Base-by-base conservation (phyloP, 2,113 vertebrate species). In the Platichthys stellatus region DNA sequence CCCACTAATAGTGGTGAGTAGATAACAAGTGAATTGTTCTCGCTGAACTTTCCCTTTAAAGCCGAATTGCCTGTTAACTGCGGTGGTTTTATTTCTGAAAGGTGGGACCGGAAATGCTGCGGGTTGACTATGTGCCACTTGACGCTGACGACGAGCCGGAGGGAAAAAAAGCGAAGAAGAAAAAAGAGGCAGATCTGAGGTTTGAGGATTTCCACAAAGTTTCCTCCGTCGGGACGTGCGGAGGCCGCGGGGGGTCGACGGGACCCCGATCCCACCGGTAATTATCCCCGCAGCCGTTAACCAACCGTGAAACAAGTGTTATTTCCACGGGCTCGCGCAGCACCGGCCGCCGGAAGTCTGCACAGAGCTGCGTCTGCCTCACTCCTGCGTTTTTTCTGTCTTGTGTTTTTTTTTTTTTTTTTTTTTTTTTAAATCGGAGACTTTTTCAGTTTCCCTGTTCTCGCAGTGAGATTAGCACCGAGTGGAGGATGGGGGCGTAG, bases 261-360 rank as follows among this genome's bases (percentile, higher is more conserved):
- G 93, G 90, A 86, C 89, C 68, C 87, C 92, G 59, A 74, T 76
- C 82, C 74, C 72, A 92, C 91, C 92, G 94, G 94, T 94, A 94
- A 94, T 87, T 84, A 88, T 84, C 83, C 28, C 67, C 64, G 60
- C 78, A 86, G 82, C 12, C 47, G 47, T 17, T 92, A 87, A 78
- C 85, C 76, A 73, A 78, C 76, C 88, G 85, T 90, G 79, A 82
- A 89, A 89, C 61, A 84, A 85, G 66, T 82, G 83, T 84, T 86
- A 54, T 87, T 90, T 88, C 88, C 84, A 86, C 76, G 87, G 85
- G 86, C 90, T 92, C 90, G 90, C 81, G 76, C 83, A 89, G 90
- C 90, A 38, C 84, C 81, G 74, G 69, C 86, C 92, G 93, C 94
- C 94, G 94, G 94, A 95, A 95, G 94, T 95, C 92, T 94, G 92